Evolutionary conservation across 2,888 invertebrate genomes (phyloP).

Genomic region (Lepidocyrtinus sp.): DNA sequence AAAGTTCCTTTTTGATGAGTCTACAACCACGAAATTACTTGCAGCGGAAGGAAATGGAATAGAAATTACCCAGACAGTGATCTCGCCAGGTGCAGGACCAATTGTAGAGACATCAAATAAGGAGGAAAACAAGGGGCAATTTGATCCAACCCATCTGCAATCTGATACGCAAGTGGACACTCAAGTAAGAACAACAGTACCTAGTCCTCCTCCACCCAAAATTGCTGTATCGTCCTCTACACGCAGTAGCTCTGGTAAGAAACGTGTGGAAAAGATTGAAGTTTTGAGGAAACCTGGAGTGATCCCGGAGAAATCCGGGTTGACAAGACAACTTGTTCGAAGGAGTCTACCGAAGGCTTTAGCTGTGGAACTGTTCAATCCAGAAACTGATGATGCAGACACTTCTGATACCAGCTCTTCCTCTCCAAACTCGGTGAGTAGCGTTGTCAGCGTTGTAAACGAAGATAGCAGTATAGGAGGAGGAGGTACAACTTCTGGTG

Average conservation of each 20-base stretch:
- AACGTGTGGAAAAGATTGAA: slow-evolving; percentile 78
- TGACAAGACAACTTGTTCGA: slow-evolving; percentile 69
- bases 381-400: slow-evolving; percentile 91
- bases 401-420: slow-evolving; percentile 87
- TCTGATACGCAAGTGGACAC: not conserved
- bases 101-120: not conserved
- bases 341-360: slow-evolving; percentile 80
- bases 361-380: slow-evolving; percentile 89
- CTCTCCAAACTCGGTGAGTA: slow-evolving; percentile 89
- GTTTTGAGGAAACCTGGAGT: slow-evolving; percentile 78
- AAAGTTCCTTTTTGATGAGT: slow-evolving; percentile 69
- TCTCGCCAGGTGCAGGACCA: not conserved
- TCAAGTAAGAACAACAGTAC: too few species aligned
- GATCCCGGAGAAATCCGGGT: slow-evolving; percentile 53
- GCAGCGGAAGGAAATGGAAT: slow-evolving; percentile 11
- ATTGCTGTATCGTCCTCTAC: not conserved
- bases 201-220: slow-evolving; percentile 20
- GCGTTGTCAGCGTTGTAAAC: slow-evolving; percentile 87
- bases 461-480: slow-evolving; percentile 75
- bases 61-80: not conserved
- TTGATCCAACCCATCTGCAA: not conserved
- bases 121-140: not conserved
- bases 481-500: slow-evolving; percentile 17
- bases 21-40: slow-evolving; percentile 52
- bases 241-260: slow-evolving; percentile 15